Evolutionary conservation across 2,888 invertebrate genomes (phyloP), one percentile per base, ranked within the genome.

Genomic region (Tinea trinotella): DNA sequence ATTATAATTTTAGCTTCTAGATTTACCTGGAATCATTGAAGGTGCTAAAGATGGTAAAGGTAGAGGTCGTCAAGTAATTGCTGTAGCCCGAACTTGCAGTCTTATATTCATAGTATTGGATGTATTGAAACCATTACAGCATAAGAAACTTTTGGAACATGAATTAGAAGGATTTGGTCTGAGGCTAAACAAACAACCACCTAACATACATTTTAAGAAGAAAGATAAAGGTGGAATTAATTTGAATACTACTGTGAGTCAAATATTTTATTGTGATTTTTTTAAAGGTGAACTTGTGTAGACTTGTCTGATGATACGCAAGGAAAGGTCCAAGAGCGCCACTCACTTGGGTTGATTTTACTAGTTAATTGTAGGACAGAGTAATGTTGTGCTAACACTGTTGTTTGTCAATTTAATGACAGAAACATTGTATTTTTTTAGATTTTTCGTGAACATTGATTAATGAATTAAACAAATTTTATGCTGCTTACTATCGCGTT

Each of bases 31-130:
- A 84, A 99, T 99, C 75, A 99, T 99, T 64, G 99, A 99, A 86
- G 99, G 99, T 59, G 99, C 99, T 0, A 99, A 99, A 72, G 99
- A 99, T 73, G 99, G 99, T 59, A 99, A 99, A 76, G 99, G 99
- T 88, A 88, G 99, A 76, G 99, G 99, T 88, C 90, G 98, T 58
- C 99, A 99, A 80, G 99, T 99, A 2, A 99, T 99, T 65, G 99
- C 99, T 0, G 99, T 99, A 0, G 99, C 99, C 0, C 88, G 99
- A 55, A 99, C 99, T 0, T 99, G 99, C 79, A 96, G 97, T 70
- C 89, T 99, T 30, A 96, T 99, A 63, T 98, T 99, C 76, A 97
- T 99, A 70, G 96, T 99, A 0, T 87, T 99, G 54, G 99, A 99
- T 71, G 99, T 99, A 0, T 85, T 99, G 20, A 99, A 99, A 74